Conservation (phyloP, 2,888 invertebrate genomes). For the Drosophila bunnanda region DNA sequence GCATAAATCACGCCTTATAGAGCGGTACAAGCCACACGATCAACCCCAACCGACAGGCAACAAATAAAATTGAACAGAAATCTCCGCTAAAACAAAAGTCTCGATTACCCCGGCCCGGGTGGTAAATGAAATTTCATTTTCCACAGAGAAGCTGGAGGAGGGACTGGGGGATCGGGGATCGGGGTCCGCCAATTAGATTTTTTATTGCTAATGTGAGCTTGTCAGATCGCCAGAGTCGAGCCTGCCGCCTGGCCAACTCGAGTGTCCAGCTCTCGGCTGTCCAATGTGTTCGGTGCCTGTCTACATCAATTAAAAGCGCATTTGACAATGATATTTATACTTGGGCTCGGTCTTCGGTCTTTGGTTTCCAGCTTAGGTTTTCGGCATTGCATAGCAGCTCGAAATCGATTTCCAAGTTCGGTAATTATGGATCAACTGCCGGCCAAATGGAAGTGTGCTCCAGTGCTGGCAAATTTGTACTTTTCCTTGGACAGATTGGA, state of each 20-base stretch:
- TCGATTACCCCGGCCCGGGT: slow-evolving; percentile 56
- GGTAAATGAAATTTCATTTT: slow-evolving; percentile 71
- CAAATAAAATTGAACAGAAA: slow-evolving; percentile 26
- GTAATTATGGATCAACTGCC: slow-evolving; percentile 44
- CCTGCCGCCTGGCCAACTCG: slow-evolving; percentile 32
- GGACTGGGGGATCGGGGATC: slow-evolving; percentile 10
- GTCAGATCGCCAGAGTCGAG: slow-evolving; percentile 54
- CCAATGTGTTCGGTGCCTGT: slow-evolving; percentile 76
- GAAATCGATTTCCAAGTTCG: slow-evolving; percentile 24
- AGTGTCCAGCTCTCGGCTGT: slow-evolving; percentile 73
- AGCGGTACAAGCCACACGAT: slow-evolving; percentile 57
- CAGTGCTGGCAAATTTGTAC: slow-evolving; percentile 3
- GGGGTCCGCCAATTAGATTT: slow-evolving; percentile 78
- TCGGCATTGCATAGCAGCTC: not conserved
- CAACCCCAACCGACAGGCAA: slow-evolving; percentile 16
- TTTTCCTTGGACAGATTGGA: not conserved
- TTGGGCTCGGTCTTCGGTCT: slow-evolving; percentile 28
- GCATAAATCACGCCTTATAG: slow-evolving; percentile 78
- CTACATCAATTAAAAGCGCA: slow-evolving; percentile 80
- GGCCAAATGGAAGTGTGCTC: slow-evolving; percentile 12
- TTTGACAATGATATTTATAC: slow-evolving; percentile 80
- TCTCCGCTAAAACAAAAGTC: slow-evolving; percentile 63
- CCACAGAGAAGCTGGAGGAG: not conserved
- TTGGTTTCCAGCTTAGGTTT: slow-evolving; percentile 10
- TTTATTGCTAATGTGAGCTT: slow-evolving; percentile 81